Evolutionary conservation across 2,888 invertebrate genomes (phyloP).

Genomic region (Cephus spinipes): DNA sequence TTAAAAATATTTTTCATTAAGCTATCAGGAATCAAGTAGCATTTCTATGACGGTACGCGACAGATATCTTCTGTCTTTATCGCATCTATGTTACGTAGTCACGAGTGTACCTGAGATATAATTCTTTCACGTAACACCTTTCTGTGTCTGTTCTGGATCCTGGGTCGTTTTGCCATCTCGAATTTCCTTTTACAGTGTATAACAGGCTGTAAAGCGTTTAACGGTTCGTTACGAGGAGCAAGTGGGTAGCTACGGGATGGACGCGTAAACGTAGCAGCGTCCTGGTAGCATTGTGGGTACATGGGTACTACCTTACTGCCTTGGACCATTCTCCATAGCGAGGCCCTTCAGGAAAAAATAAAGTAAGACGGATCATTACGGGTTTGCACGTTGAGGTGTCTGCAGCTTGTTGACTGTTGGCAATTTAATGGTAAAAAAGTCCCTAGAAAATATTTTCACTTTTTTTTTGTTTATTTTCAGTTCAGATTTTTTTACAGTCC

Average conservation of each 20-base stretch:
- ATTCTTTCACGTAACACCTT: neutral
- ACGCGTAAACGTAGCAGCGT: neutral
- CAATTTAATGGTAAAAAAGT: neutral
- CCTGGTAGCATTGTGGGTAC: neutral
- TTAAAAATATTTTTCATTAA: neutral
- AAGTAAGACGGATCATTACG: slow-evolving; percentile 38
- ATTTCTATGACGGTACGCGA: neutral
- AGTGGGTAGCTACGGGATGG: slow-evolving; percentile 5
- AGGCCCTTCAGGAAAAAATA: neutral
- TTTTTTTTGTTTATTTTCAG: neutral
- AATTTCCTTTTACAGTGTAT: slow-evolving; percentile 36
- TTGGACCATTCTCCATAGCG: neutral
- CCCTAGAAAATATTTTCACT: neutral
- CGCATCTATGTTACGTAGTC: neutral
- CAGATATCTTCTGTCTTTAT: neutral
- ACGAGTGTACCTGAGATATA: neutral
- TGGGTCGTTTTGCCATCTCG: neutral
- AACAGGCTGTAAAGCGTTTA: slow-evolving; percentile 47
- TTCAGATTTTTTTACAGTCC: neutral
- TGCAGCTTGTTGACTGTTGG: neutral
- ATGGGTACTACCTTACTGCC: neutral
- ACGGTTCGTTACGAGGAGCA: slow-evolving; percentile 44
- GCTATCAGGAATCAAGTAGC: neutral
- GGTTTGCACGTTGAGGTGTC: neutral
- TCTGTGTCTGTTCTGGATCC: neutral